These are phyloP conservation scores for Sebastes iracundus DNA, from an alignment of 2,797 vertebrate genomes.

Conservation along the genomic window DNA sequence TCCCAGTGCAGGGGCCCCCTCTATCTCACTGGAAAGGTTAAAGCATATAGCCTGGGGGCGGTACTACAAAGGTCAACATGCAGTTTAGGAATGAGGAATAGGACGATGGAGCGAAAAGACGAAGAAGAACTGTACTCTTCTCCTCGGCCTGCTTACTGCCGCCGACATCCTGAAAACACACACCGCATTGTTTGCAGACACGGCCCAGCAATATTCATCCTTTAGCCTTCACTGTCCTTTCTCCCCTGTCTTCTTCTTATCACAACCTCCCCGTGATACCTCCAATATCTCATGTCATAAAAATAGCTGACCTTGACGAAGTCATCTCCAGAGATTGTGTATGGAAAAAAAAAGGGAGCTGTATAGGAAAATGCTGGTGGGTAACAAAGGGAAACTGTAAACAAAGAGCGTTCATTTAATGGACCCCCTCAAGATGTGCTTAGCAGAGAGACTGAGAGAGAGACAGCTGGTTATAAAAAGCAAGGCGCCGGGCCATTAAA, in stretches of 20 bases:
- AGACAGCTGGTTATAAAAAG: conserved; percentile 66
- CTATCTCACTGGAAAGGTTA: conserved; percentile 78
- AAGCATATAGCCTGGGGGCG: conserved; percentile 77
- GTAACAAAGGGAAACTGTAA: conserved; percentile 69
- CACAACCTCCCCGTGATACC: conserved; percentile 31
- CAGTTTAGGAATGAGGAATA: conserved; percentile 73
- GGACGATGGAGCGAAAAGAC: conserved; percentile 34
- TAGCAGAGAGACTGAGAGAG: conserved; percentile 23
- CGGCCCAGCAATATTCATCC: conserved; percentile 36
- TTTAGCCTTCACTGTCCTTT: conserved; percentile 7
- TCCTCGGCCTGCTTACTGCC: neutral
- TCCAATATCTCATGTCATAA: conserved; percentile 41
- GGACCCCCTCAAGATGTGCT: conserved; percentile 51
- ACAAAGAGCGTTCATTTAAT: conserved; percentile 64
- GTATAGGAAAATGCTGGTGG: conserved; percentile 36
- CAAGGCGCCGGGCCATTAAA: conserved; percentile 52
- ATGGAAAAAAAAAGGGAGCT: neutral
- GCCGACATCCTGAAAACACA: conserved; percentile 34
- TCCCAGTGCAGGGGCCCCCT: conserved; percentile 65
- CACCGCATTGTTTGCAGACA: conserved; percentile 8
- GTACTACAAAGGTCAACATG: conserved; percentile 77
- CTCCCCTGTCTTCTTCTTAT: conserved; percentile 27
- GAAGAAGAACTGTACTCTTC: conserved; percentile 33
- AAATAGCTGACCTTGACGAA: conserved; percentile 71
- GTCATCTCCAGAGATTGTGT: conserved; percentile 53